Evolutionary conservation across 2,113 vertebrate genomes (phyloP).

Genomic region (Vanacampus margaritifer): DNA sequence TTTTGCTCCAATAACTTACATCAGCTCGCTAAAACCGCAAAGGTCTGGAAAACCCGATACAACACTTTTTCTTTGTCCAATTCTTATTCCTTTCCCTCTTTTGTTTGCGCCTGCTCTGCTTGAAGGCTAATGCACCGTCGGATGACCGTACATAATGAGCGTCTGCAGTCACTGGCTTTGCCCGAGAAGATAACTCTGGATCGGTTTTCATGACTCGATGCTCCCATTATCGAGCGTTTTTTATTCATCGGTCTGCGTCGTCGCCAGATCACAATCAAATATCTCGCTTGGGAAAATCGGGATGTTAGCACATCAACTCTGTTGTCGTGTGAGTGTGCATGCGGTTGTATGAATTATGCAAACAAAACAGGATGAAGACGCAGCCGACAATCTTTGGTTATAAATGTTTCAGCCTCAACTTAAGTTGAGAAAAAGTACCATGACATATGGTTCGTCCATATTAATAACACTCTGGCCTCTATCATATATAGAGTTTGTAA

Average conservation of each 20-base stretch:
- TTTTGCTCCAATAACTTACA: constrained; percentile 31
- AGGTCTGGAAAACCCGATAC: constrained; percentile 25
- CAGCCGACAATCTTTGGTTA: constrained; percentile 35
- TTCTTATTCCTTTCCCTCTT: constrained; percentile 28
- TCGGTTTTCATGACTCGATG: constrained; percentile 59
- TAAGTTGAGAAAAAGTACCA: constrained; percentile 13
- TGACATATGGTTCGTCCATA: constrained; percentile 53
- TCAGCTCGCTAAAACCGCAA: constrained; percentile 16
- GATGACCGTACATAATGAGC: constrained; percentile 55
- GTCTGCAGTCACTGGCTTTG: constrained; percentile 41
- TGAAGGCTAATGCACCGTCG: constrained; percentile 40
- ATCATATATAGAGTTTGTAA: neutral
- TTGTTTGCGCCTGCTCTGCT: constrained; percentile 49
- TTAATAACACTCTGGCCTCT: constrained; percentile 1
- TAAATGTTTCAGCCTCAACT: constrained; percentile 30
- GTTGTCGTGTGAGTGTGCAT: constrained; percentile 12
- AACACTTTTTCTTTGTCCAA: constrained; percentile 38
- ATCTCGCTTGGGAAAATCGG: constrained; percentile 40
- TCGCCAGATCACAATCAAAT: constrained; percentile 53
- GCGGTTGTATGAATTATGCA: constrained; percentile 30
- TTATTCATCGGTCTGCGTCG: constrained; percentile 44
- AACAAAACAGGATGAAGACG: constrained; percentile 29
- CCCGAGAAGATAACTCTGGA: constrained; percentile 44
- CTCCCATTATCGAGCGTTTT: constrained; percentile 54
- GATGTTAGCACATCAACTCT: constrained; percentile 12